These are phyloP conservation scores for Meda fulgida DNA, from an alignment of 2,797 vertebrate genomes.

Conservation along the genomic window DNA sequence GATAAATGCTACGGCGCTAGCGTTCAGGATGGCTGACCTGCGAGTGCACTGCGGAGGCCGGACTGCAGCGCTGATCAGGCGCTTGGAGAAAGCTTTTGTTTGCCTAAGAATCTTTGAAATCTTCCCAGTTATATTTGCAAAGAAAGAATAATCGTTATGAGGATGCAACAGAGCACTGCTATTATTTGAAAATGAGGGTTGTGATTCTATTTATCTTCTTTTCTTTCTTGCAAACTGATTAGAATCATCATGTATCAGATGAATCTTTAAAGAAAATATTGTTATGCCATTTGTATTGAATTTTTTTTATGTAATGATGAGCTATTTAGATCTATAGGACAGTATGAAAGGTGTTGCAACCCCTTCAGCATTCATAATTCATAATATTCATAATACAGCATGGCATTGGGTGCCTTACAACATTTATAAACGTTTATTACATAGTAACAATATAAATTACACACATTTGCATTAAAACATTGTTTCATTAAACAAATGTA, in stretches of 20 bases:
- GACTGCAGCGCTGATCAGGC: slow-evolving; percentile 26
- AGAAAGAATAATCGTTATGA: neutral
- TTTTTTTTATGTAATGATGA: no score
- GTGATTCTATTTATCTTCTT: neutral
- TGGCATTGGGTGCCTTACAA: neutral
- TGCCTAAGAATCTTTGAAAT: slow-evolving; percentile 25
- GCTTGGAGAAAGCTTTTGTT: slow-evolving; percentile 40
- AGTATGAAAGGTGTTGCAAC: neutral
- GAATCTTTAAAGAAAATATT: neutral
- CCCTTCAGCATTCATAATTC: neutral
- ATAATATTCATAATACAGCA: neutral
- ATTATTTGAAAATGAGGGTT: neutral
- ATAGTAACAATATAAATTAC: neutral
- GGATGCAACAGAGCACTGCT: neutral
- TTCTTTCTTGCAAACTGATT: neutral
- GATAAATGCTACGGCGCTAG: neutral
- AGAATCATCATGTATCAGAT: neutral
- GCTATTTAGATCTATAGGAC: neutral
- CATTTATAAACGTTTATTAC: neutral
- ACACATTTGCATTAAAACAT: neutral
- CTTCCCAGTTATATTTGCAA: slow-evolving; percentile 12
- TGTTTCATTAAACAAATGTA: neutral
- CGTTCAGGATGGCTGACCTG: slow-evolving; percentile 59
- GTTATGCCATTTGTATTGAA: neutral
- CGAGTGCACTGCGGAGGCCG: slow-evolving; percentile 52